phyloP scores from a whole-genome alignment of 2,113 vertebrate genomes.

The Megalops atlanticus region DNA sequence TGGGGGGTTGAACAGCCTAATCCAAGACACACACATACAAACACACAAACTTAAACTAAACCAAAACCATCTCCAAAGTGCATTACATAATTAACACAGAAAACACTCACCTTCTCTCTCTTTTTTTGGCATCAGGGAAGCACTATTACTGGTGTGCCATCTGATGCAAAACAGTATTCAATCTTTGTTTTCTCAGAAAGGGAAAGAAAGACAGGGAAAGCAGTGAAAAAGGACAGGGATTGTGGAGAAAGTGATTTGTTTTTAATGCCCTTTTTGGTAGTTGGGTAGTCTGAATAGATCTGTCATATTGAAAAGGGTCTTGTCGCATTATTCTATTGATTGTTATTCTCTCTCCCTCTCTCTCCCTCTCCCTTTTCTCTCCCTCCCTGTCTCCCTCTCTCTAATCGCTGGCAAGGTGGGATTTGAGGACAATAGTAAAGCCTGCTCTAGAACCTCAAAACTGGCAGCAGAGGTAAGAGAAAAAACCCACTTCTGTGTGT shows the following conservation, averaged over 20 bases:
- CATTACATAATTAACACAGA: conserved; percentile 48
- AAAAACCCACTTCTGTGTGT: conserved; percentile 4
- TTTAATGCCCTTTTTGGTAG: background rate
- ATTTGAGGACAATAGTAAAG: conserved; percentile 61
- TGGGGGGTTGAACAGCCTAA: background rate
- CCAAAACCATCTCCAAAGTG: background rate
- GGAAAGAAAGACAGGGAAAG: background rate
- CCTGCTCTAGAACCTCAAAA: conserved; percentile 50
- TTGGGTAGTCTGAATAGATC: conserved; percentile 36
- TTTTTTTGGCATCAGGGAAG: conserved; percentile 35
- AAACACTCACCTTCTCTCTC: conserved; percentile 34
- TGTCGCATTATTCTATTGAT: conserved; percentile 73
- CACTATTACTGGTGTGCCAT: conserved; percentile 40
- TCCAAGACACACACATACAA: background rate
- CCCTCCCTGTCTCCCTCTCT: background rate
- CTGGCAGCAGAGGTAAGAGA: conserved; percentile 70
- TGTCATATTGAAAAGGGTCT: conserved; percentile 44
- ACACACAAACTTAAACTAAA: conserved; percentile 1
- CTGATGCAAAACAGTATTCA: conserved; percentile 38
- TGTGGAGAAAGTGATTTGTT: conserved; percentile 11
- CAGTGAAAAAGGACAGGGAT: background rate
- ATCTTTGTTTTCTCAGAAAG: background rate
- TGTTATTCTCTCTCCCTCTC: conserved; percentile 53
- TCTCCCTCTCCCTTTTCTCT: conserved; percentile 30
- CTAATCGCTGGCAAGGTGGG: conserved; percentile 64